Evolutionary conservation across 2,888 invertebrate genomes (phyloP).

Genomic region (Andrena marginata): DNA sequence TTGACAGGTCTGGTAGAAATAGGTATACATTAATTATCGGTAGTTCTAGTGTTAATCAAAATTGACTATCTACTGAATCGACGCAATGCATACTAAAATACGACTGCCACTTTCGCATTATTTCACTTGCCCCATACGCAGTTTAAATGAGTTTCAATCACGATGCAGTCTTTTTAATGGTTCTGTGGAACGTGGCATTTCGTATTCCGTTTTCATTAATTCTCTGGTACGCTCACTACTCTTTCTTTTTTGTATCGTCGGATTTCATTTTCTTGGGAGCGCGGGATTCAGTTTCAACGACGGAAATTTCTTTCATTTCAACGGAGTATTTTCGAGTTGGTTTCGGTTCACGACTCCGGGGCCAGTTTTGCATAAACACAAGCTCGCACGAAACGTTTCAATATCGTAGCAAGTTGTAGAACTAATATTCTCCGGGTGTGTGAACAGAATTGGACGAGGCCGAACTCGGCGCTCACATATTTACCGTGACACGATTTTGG

Average conservation of each 20-base stretch:
- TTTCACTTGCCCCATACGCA: not conserved
- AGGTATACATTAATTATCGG: too few relatives aligned
- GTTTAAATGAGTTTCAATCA: not conserved
- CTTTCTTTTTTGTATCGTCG: not conserved
- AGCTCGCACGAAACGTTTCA: slow-evolving; percentile 49
- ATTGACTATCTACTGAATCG: too few relatives aligned
- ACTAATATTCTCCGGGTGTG: slow-evolving; percentile 54
- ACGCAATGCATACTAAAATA: too few relatives aligned
- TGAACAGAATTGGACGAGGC: slow-evolving; percentile 24
- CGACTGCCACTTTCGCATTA: not conserved
- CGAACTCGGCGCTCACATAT: slow-evolving; percentile 33
- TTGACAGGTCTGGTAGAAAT: too few relatives aligned
- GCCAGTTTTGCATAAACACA: slow-evolving; percentile 50
- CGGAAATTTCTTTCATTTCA: slow-evolving; percentile 34
- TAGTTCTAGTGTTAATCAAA: too few relatives aligned
- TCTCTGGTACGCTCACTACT: not conserved
- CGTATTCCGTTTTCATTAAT: not conserved
- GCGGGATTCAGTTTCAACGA: not conserved
- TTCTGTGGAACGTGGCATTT: not conserved
- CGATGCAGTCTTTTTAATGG: not conserved
- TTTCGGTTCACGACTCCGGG: slow-evolving; percentile 13
- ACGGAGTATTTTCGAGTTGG: slow-evolving; percentile 27
- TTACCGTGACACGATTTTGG: slow-evolving; percentile 55
- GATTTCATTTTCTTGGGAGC: slow-evolving; percentile 1
- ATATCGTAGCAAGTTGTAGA: slow-evolving; percentile 54